Conservation (phyloP, 2,113 vertebrate genomes). For the Promerops cafer region DNA sequence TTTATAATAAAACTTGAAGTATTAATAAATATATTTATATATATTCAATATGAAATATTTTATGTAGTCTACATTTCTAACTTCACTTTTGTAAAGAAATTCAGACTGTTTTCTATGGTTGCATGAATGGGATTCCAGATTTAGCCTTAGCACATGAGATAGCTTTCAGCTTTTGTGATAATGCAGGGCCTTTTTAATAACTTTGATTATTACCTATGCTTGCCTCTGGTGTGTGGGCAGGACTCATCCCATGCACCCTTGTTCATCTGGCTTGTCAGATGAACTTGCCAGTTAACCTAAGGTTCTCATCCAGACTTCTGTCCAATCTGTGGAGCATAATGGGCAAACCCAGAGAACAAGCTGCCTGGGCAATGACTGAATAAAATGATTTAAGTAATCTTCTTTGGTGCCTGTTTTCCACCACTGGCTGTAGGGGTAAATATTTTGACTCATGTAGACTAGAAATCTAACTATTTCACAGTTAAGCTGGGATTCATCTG, state of each 20-base stretch:
- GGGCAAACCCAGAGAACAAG: not conserved
- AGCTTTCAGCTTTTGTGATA: not conserved
- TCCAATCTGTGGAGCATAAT: not conserved
- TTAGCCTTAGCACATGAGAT: not conserved
- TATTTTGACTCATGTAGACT: not conserved
- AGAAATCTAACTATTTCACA: not conserved
- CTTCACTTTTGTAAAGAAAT: not conserved
- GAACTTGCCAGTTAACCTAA: not conserved
- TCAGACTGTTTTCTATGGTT: not conserved
- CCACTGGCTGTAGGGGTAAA: not conserved
- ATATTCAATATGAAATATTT: not conserved
- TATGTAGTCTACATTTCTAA: not conserved
- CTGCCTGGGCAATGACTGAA: not conserved
- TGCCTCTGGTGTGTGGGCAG: not conserved
- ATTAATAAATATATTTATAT: not conserved
- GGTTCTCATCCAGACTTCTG: not conserved
- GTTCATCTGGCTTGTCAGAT: not conserved
- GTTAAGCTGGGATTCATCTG: not conserved
- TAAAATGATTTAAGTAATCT: fast-evolving
- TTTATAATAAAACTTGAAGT: not conserved
- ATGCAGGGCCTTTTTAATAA: not conserved
- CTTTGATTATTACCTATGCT: not conserved
- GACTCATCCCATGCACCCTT: not conserved
- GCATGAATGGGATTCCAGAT: not conserved
- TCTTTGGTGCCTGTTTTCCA: not conserved